These are phyloP conservation scores for Fabriciana adippe DNA, from an alignment of 2,888 invertebrate genomes.

Conservation along the genomic window DNA sequence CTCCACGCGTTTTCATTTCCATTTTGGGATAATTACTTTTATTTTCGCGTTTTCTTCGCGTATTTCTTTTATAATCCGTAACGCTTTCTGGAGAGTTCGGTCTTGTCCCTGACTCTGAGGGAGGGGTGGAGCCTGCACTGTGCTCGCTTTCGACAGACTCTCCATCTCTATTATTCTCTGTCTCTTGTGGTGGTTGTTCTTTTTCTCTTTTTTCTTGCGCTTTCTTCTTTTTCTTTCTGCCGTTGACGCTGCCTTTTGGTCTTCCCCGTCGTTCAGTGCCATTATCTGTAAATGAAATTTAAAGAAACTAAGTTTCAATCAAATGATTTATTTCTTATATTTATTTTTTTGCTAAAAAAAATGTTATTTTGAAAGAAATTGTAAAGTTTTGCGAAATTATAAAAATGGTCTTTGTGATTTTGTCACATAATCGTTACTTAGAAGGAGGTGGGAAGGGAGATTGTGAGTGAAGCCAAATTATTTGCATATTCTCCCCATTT, in stretches of 20 bases:
- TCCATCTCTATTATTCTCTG: slow-evolving; percentile 76
- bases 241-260: slow-evolving; percentile 68
- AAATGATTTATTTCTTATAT: no score
- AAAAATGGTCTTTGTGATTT: no score
- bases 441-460: no score
- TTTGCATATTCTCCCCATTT: no score
- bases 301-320: no score
- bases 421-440: no score
- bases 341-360: no score
- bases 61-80: slow-evolving; percentile 51
- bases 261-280: slow-evolving; percentile 70
- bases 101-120: slow-evolving; percentile 69
- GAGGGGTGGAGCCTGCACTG: slow-evolving; percentile 70
- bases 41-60: slow-evolving; percentile 56
- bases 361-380: no score
- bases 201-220: slow-evolving; percentile 68
- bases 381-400: no score
- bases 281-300: slow-evolving; percentile 54
- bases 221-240: slow-evolving; percentile 69
- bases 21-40: slow-evolving; percentile 64
- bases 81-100: slow-evolving; percentile 69
- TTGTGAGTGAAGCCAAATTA: no score
- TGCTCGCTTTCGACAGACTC: slow-evolving; percentile 73
- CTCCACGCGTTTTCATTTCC: slow-evolving; percentile 83
- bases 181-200: slow-evolving; percentile 71